phyloP scores from a whole-genome alignment of 2,113 vertebrate genomes.

The Protobothrops flavoviridis region DNA sequence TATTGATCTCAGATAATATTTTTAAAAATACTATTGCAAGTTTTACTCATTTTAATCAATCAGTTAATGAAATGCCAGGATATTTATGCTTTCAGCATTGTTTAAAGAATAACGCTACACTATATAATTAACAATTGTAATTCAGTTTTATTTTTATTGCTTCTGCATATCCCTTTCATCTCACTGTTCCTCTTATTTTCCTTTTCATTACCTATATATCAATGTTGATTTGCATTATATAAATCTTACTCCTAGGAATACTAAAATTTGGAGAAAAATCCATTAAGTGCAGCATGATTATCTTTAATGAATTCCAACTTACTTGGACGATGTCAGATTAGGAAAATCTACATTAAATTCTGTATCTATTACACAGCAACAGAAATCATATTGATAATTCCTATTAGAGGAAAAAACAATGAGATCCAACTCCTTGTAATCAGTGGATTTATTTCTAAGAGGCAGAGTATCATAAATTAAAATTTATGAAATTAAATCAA shows the following conservation, averaged over 20 bases:
- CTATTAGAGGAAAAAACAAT: background rate
- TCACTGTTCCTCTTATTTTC: background rate
- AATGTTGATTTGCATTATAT: background rate
- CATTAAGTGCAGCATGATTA: background rate
- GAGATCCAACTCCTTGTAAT: background rate
- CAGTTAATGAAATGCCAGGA: background rate
- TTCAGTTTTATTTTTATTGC: background rate
- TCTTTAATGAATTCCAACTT: background rate
- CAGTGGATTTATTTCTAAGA: background rate
- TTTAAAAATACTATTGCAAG: background rate
- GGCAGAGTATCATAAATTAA: background rate
- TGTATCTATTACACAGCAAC: background rate
- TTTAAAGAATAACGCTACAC: background rate
- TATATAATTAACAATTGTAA: background rate
- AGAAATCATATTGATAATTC: background rate
- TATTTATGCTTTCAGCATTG: background rate
- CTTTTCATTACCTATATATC: background rate
- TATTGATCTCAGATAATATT: too few species aligned
- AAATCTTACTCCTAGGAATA: background rate
- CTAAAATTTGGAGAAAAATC: background rate
- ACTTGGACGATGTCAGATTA: background rate
- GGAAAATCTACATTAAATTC: background rate
- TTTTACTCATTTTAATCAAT: background rate
- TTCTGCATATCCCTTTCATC: background rate
- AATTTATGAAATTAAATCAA: too few species aligned